phyloP scores from a whole-genome alignment of 2,888 invertebrate species.

The Phortica magna region DNA sequence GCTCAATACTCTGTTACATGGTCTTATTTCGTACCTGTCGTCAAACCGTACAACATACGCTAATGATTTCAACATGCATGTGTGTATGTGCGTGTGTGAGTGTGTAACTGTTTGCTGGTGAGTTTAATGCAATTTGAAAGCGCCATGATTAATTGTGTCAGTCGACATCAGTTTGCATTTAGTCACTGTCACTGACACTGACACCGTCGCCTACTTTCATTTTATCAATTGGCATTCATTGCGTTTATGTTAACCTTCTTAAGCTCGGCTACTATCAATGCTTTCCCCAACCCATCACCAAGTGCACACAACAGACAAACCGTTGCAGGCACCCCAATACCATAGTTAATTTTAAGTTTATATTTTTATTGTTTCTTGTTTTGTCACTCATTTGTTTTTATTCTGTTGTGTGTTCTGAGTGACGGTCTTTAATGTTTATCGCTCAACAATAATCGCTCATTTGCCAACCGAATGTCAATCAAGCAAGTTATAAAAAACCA shows the following conservation, averaged over 20 bases:
- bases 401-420: background rate
- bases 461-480: background rate
- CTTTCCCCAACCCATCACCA: background rate
- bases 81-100: background rate
- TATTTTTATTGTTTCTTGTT: no score
- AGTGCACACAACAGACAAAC: background rate
- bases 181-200: background rate
- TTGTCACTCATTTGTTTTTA: background rate
- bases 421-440: background rate
- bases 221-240: background rate
- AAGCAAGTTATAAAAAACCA: background rate
- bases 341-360: background rate
- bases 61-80: background rate
- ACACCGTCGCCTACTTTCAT: background rate
- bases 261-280: no score
- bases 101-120: background rate
- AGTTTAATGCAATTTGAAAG: slow-evolving; percentile 26
- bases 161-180: slow-evolving; percentile 7
- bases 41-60: background rate
- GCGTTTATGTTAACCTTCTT: no score
- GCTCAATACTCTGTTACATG: no score
- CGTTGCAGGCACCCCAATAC: background rate
- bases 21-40: no score
- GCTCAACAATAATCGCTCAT: background rate
- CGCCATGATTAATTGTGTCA: slow-evolving; percentile 25